Evolutionary conservation across 2,888 invertebrate species (phyloP).

Genomic region (Rotaria sp.): DNA sequence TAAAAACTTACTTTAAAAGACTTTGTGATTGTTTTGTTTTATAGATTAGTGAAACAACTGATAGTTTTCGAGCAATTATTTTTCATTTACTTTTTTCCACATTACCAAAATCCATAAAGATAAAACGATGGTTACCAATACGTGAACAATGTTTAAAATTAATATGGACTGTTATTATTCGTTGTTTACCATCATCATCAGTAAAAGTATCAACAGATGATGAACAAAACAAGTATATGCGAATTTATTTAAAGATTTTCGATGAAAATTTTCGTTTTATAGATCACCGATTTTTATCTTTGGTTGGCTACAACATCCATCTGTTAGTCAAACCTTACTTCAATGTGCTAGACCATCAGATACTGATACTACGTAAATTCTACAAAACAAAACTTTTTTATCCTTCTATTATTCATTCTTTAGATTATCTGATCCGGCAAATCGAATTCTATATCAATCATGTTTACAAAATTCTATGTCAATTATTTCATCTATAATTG

Average conservation of each 20-base stretch:
- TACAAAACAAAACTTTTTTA: neutral
- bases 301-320: neutral
- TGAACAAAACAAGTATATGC: neutral
- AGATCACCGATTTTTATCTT: neutral
- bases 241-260: neutral
- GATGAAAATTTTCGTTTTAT: neutral
- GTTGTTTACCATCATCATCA: neutral
- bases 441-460: neutral
- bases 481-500: neutral
- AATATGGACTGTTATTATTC: neutral
- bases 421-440: neutral
- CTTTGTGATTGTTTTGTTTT: neutral
- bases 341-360: neutral
- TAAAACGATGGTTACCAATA: neutral
- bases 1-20: neutral
- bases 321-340: neutral
- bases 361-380: neutral
- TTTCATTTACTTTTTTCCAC: neutral
- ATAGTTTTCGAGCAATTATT: neutral
- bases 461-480: constrained; percentile 8
- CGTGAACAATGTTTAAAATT: constrained; percentile 2
- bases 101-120: neutral
- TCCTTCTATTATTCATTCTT: neutral
- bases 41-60: neutral
- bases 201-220: neutral